phyloP scores from a whole-genome alignment of 2,797 vertebrate species.

The Molothrus aeneus region DNA sequence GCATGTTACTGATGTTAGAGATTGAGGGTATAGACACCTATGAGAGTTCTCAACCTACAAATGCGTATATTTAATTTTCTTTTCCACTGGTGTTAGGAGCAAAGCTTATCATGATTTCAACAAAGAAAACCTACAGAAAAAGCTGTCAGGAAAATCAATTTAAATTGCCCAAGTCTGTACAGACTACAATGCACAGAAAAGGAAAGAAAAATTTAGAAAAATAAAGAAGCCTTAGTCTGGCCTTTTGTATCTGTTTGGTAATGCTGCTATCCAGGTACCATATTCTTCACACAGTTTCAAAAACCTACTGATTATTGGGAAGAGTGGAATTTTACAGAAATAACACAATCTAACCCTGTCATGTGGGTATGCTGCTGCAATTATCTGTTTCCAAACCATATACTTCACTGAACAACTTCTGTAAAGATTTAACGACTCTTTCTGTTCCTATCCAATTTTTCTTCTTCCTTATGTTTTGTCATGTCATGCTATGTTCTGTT shows the following conservation, averaged over 20 bases:
- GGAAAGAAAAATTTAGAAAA: neutral
- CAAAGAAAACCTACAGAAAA: constrained; percentile 19
- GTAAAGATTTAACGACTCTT: neutral
- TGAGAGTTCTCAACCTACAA: neutral
- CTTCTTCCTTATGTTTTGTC: neutral
- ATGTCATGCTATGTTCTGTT: constrained; percentile 1
- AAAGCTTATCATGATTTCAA: constrained; percentile 11
- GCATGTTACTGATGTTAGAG: neutral
- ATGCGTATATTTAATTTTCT: neutral
- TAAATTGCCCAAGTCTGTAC: constrained; percentile 2
- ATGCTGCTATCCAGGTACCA: neutral
- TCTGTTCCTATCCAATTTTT: neutral
- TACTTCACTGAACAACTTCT: neutral
- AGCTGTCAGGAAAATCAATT: constrained; percentile 15
- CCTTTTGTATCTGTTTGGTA: neutral
- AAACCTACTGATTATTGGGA: neutral
- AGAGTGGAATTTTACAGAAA: neutral
- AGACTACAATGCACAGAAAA: neutral
- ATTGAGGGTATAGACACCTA: neutral
- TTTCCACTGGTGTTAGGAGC: neutral
- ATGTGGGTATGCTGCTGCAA: neutral
- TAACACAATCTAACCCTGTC: neutral
- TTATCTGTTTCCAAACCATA: neutral
- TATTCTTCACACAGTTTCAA: neutral
- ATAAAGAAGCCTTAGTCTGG: neutral